phyloP scores from a whole-genome alignment of 2,113 vertebrate species.

The Petrocephalus microphthalmus region DNA sequence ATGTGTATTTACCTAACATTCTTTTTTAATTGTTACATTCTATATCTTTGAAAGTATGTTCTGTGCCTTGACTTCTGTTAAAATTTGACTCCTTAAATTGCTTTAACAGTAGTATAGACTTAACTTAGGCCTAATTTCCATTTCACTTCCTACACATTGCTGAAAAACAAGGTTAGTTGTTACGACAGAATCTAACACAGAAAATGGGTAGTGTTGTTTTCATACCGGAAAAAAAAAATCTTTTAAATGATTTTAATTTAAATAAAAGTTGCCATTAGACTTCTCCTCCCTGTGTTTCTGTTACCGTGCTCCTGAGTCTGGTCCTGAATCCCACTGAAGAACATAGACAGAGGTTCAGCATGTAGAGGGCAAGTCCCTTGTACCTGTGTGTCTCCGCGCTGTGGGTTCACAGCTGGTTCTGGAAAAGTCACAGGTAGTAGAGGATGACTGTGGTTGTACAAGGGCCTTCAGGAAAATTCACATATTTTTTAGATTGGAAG shows the following conservation, averaged over 20 bases:
- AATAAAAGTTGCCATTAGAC: conserved; percentile 66
- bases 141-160: conserved; percentile 49
- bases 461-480: neutral
- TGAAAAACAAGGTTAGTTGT: conserved; percentile 50
- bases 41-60: conserved; percentile 59
- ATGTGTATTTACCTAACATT: conserved; percentile 63
- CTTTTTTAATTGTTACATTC: conserved; percentile 54
- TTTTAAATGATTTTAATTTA: conserved; percentile 72
- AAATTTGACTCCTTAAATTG: conserved; percentile 52
- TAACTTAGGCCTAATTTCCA: conserved; percentile 35
- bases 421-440: neutral
- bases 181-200: conserved; percentile 58
- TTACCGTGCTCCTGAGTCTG: neutral
- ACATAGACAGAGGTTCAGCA: neutral
- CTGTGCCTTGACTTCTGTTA: conserved; percentile 83
- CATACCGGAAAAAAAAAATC: conserved; percentile 63
- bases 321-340: neutral
- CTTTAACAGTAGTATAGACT: conserved; percentile 48
- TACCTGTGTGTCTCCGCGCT: neutral
- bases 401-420: neutral
- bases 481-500: neutral
- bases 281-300: neutral
- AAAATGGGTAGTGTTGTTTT: conserved; percentile 55
- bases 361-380: neutral
- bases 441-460: neutral